Conservation (phyloP, 2,113 vertebrate species). For the Phodopus roborovskii region DNA sequence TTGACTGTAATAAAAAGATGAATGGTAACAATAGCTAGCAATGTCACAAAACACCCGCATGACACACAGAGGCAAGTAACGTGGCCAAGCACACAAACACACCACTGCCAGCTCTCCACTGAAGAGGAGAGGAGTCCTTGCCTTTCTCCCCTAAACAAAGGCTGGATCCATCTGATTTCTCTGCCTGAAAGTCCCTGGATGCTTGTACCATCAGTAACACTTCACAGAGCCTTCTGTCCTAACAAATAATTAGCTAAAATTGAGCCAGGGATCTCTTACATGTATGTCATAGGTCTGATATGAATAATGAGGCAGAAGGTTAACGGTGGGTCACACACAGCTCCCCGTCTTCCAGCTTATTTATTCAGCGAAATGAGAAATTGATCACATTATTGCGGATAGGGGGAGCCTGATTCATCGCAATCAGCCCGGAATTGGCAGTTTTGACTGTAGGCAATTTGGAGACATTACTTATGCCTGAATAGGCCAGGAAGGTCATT, state of each 20-base stretch:
- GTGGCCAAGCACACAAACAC: accelerated
- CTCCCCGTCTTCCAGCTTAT: constrained; percentile 95
- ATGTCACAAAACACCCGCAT: constrained; percentile 13
- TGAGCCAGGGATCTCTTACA: constrained; percentile 90
- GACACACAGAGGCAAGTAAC: neutral
- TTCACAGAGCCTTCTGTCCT: constrained; percentile 88
- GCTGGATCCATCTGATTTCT: constrained; percentile 81
- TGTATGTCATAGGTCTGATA: constrained; percentile 91
- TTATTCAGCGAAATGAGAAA: constrained; percentile 99
- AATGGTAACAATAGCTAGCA: constrained; percentile 4
- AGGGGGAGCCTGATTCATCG: constrained; percentile 98
- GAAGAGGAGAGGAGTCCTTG: constrained; percentile 30
- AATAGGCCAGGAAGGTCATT: constrained; percentile 94
- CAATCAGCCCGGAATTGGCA: constrained; percentile 98
- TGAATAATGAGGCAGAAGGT: constrained; percentile 97
- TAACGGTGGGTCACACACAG: constrained; percentile 93
- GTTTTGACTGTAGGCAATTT: constrained; percentile 93
- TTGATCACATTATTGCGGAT: constrained; percentile 99
- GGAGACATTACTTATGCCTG: constrained; percentile 95
- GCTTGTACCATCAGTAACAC: constrained; percentile 91
- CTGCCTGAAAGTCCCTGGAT: constrained; percentile 88
- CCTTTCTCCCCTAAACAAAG: constrained; percentile 83
- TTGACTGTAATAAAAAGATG: constrained; percentile 20
- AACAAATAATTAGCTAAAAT: constrained; percentile 95
- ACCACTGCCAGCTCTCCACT: neutral